Conservation (phyloP, 2,113 vertebrate genomes). For the Perca flavescens region DNA sequence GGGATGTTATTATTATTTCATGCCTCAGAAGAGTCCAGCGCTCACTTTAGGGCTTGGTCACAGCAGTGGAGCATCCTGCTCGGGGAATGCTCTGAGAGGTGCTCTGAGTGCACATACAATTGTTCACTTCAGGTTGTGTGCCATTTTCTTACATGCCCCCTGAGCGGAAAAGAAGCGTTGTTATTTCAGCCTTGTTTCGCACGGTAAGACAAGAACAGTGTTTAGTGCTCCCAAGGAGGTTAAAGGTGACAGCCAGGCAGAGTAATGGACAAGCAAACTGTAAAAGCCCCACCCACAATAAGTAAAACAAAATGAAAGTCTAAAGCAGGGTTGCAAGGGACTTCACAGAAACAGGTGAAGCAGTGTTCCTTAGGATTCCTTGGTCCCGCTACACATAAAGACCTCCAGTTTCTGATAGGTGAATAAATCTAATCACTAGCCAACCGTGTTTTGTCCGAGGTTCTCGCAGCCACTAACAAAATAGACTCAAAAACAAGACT, state of each 20-base stretch:
- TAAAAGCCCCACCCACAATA: conserved; percentile 23
- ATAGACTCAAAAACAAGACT: not conserved
- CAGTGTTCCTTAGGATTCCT: not conserved
- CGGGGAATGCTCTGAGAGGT: conserved; percentile 73
- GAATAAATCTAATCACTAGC: not conserved
- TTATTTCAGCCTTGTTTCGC: conserved; percentile 80
- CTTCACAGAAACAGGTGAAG: conserved; percentile 10
- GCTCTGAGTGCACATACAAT: conserved; percentile 78
- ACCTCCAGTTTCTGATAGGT: not conserved
- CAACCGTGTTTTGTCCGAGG: not conserved
- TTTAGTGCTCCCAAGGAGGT: conserved; percentile 69
- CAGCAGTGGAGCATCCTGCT: conserved; percentile 74
- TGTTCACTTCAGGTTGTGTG: conserved; percentile 77
- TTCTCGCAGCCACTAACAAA: not conserved
- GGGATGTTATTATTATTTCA: conserved; percentile 87
- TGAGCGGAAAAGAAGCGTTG: conserved; percentile 69
- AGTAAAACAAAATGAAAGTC: conserved; percentile 29
- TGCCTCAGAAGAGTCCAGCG: conserved; percentile 79
- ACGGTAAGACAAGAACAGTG: conserved; percentile 76
- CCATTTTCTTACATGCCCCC: conserved; percentile 74
- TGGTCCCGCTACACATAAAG: conserved; percentile 1
- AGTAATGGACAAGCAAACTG: conserved; percentile 61
- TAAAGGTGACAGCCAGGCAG: conserved; percentile 64
- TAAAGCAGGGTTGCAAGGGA: not conserved
- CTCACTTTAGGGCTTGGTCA: conserved; percentile 81